Evolutionary conservation across 2,113 vertebrate species (phyloP), one percentile per base, ranked within the genome.

Genomic region (Crypturellus undulatus): DNA sequence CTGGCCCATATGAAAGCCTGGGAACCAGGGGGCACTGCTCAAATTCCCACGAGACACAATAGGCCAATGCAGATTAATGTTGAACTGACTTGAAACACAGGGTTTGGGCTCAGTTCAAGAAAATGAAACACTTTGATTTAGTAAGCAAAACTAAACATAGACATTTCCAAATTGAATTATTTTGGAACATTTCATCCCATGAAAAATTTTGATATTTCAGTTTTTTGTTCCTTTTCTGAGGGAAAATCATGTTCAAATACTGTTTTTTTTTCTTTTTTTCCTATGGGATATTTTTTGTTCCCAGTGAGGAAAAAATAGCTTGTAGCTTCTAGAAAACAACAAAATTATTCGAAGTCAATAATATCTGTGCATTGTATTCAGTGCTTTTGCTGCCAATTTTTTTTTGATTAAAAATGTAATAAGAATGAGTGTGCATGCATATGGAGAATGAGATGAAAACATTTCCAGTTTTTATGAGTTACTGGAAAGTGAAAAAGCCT

Each of bases 151-250:
- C 52, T 94, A 90, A 93, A 96, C 43, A 79, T 58, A 92, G 90
- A 54, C 77, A 22, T 95, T 92, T 92, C 79, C 62, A 88, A 94
- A 95, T 34, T 75, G 76, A 95, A 90, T 96, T 96, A 91, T 90
- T 95, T 93, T 78, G 38, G 82, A 92, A 91, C 79, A 49, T 84
- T 88, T 88, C 7, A 52, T 91, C 79, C 67, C 63, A 79, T 56
- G 40, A 78, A 85, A 89, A 90, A 83, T n/a, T 42, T 51, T 71
- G 47, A 87, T 96, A 92, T 95, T 97, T 95, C 81, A 91, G 62
- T 42, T 84, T 93, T 91, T 94, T 91, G 67, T 91, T 90, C 47
- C 5, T 90, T 78, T 93, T 88, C 76, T 80, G 45, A 80, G 88
- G 56, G 68, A 94, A 86, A 94, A 92, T 83, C 28, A 20, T 84